A percentile compares a stretch with the other conserved stretches of the same genome.
These are phyloP conservation scores for Beroe forskalii DNA, from an alignment of 37 sponge, comb jelly and placozoan genomes.

Conservation along the genomic window DNA sequence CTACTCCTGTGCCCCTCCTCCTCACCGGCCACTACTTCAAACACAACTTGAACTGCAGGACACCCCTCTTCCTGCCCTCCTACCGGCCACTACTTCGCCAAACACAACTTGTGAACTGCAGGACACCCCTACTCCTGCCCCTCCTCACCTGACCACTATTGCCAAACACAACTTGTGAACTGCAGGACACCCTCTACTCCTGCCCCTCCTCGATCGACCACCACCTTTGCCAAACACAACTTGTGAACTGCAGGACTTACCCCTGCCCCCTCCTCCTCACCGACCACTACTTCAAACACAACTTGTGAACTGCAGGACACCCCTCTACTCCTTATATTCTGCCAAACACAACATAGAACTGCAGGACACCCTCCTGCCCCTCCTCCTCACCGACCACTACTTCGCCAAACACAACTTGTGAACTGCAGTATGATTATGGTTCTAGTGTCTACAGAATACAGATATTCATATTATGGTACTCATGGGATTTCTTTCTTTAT, in stretches of 20 bases:
- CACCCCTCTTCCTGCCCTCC: not conserved
- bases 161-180: not conserved
- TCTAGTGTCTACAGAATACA: too few species aligned
- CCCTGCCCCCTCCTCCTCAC: constrained; percentile 41
- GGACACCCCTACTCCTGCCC: not conserved
- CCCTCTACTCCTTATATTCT: not conserved
- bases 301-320: not conserved
- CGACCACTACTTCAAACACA: not conserved
- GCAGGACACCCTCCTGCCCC: not conserved
- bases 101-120: not conserved
- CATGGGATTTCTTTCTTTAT: too few species aligned
- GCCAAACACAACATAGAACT: not conserved
- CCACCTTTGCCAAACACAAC: constrained; percentile 19
- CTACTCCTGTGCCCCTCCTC: constrained; percentile 45
- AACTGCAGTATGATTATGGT: too few species aligned
- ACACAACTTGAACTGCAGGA: not conserved
- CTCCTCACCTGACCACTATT: not conserved
- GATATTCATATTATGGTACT: too few species aligned
- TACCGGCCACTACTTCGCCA: constrained; percentile 36
- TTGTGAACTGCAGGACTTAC: not conserved
- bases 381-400: constrained; percentile 45
- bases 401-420: constrained; percentile 25
- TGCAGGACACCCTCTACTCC: not conserved
- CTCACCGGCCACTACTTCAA: constrained; percentile 44
- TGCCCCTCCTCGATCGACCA: not conserved